Conservation (phyloP, 2,888 invertebrate species). For the Ommatoiulus sabulosus region DNA sequence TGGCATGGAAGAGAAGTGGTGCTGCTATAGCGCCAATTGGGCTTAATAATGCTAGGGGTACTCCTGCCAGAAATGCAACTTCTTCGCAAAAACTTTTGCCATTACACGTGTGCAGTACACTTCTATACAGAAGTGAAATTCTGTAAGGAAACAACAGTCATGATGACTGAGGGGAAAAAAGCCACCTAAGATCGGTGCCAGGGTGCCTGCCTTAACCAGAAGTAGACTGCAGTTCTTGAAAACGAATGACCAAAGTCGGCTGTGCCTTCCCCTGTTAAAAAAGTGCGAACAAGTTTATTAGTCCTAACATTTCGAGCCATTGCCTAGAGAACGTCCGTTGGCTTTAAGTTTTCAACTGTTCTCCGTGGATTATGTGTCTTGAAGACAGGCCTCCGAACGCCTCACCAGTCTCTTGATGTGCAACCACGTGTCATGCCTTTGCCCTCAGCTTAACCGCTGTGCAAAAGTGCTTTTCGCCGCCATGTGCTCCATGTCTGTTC, state of each 20-base stretch:
- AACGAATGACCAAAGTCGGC: slow-evolving; percentile 47
- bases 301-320: neutral
- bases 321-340: neutral
- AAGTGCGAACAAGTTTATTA: neutral
- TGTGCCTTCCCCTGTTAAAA: slow-evolving; percentile 8
- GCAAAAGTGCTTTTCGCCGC: neutral
- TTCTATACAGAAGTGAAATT: slow-evolving; percentile 45
- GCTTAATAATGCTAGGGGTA: slow-evolving; percentile 47
- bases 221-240: slow-evolving; percentile 46
- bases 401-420: neutral
- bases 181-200: slow-evolving; percentile 25
- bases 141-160: slow-evolving; percentile 41
- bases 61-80: slow-evolving; percentile 24
- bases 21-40: slow-evolving; percentile 29
- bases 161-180: slow-evolving; percentile 46
- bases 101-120: slow-evolving; percentile 47
- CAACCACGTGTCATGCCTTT: neutral
- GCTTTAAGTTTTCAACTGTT: neutral
- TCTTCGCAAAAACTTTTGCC: slow-evolving; percentile 42
- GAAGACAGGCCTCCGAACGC: neutral
- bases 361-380: slow-evolving; percentile 13
- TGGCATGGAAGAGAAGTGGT: slow-evolving; percentile 22
- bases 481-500: slow-evolving; percentile 29
- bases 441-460: neutral
- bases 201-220: slow-evolving; percentile 38